A percentile compares a stretch with the other conserved stretches of the same genome.
phyloP scores from a whole-genome alignment of 2,797 vertebrate genomes.

The Gobio occitaniae region DNA sequence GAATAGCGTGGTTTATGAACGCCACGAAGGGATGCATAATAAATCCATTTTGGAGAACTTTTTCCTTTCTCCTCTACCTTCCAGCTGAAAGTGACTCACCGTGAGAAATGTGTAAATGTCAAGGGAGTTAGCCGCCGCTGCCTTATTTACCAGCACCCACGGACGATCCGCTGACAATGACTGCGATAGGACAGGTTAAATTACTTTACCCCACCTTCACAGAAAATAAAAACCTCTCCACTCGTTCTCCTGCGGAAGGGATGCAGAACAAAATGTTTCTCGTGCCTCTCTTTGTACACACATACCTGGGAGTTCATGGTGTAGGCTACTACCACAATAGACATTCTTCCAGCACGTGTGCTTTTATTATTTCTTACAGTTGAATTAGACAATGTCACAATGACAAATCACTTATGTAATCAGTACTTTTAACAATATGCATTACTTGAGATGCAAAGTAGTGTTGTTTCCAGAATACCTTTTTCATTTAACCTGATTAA shows the following conservation, averaged over 20 bases:
- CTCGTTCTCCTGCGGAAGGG: neutral
- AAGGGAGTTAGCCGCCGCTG: constrained; percentile 76
- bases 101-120: constrained; percentile 77
- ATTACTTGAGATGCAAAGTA: neutral
- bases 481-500: neutral
- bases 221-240: constrained; percentile 52
- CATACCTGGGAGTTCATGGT: neutral
- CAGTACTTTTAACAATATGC: constrained; percentile 8
- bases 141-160: constrained; percentile 70
- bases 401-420: constrained; percentile 11
- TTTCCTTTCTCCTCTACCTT: constrained; percentile 46
- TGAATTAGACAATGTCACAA: neutral
- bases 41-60: constrained; percentile 53
- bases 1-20: constrained; percentile 37
- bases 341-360: neutral
- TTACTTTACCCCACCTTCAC: constrained; percentile 53
- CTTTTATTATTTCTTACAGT: constrained; percentile 15
- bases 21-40: constrained; percentile 47
- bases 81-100: constrained; percentile 67
- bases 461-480: neutral
- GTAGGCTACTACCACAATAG: neutral
- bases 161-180: constrained; percentile 70
- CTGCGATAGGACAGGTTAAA: constrained; percentile 69
- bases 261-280: constrained; percentile 31
- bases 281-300: constrained; percentile 28